Evolutionary conservation across 2,888 invertebrate species (phyloP).

Genomic region (Chaetoderma sp.): DNA sequence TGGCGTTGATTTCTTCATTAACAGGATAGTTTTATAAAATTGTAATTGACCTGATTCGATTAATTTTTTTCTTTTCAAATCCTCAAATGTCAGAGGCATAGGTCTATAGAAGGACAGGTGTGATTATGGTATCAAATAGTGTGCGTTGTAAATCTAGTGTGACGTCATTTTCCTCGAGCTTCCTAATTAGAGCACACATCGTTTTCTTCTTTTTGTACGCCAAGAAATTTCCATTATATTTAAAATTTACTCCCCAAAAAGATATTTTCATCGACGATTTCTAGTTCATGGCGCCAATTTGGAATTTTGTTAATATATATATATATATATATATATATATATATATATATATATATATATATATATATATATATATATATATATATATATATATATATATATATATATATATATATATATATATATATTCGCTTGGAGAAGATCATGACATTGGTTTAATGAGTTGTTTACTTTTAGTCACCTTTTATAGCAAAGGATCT

Average conservation of each 20-base stretch:
- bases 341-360: conserved; percentile 2
- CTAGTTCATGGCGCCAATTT: neutral
- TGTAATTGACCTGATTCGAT: no score
- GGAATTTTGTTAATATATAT: neutral
- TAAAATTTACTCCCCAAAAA: neutral
- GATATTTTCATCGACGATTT: neutral
- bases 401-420: neutral
- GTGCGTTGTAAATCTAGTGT: no score
- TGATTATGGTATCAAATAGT: neutral
- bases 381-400: neutral
- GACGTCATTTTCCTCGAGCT: no score
- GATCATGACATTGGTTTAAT: no score
- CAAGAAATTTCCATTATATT: no score
- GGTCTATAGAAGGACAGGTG: no score
- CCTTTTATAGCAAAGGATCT: no score
- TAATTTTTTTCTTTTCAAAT: neutral
- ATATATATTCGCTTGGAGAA: no score
- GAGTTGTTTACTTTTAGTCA: no score
- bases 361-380: neutral
- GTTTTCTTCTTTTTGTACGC: no score
- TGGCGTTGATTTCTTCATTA: no score
- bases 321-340: conserved; percentile 1
- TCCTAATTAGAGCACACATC: neutral
- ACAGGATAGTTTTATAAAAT: no score
- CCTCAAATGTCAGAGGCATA: neutral